A percentile compares a stretch with the other conserved stretches of the same genome.
Evolutionary conservation across 1,140 invertebrate species (phyloP).

Genomic region (Pachyrhynchus sulphureomaculatus): DNA sequence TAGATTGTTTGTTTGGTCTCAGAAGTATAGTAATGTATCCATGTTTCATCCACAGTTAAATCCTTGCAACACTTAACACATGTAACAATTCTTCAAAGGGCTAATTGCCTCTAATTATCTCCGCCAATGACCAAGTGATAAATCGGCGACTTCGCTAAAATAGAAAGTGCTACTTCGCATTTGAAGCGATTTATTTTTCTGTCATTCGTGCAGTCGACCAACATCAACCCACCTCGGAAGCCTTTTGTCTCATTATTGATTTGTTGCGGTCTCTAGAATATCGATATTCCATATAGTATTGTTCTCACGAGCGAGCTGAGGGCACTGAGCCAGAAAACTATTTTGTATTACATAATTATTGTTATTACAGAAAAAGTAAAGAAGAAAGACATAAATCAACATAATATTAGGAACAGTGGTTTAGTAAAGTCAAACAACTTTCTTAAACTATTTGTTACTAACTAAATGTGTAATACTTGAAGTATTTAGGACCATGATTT

Average conservation of each 20-base stretch:
- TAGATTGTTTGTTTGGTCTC: too few species aligned
- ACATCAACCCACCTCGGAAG: neutral
- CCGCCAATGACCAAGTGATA: too few species aligned
- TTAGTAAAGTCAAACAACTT: neutral
- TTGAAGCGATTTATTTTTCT: too few species aligned
- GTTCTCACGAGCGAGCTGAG: slow-evolving; percentile 6
- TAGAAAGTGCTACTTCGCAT: too few species aligned
- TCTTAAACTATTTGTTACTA: neutral
- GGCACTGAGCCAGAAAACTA: slow-evolving; percentile 5
- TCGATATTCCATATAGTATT: neutral
- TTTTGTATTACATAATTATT: slow-evolving; percentile 6
- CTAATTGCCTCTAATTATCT: too few species aligned
- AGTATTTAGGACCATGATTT: too few species aligned
- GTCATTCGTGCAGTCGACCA: neutral
- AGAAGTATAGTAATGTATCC: too few species aligned
- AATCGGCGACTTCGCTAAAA: too few species aligned
- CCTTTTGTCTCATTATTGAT: slow-evolving; percentile 3
- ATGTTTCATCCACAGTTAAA: too few species aligned
- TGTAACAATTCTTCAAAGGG: too few species aligned
- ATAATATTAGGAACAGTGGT: neutral
- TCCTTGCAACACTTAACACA: too few species aligned
- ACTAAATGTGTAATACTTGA: too few species aligned
- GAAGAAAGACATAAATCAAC: neutral
- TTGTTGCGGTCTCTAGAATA: slow-evolving; percentile 4
- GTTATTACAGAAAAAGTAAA: neutral